Base-by-base conservation (phyloP, 30 jellyfish, hydroid and myxozoan genomes). In the Chrysaora quinquecirrha region DNA sequence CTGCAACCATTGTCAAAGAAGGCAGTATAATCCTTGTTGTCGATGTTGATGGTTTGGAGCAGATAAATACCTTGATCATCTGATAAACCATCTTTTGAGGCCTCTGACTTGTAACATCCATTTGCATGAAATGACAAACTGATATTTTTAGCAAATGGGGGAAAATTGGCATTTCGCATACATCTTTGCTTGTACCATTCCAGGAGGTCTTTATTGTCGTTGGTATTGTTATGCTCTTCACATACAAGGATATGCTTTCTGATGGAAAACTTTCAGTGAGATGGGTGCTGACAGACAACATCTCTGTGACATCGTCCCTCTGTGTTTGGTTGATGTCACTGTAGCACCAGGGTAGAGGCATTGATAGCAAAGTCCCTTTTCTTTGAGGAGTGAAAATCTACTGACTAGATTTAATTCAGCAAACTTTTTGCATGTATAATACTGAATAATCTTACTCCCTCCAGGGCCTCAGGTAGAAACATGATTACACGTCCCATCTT, bases 301-400 rank as follows among this genome's bases (percentile, higher is more conserved):
- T 7, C 30, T 16, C 19, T 73, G 85, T 10, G 77, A 73, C 11
- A 12, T 6, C 32, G 46, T 47, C 19, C 46, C 85, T 48, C 29
- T 43, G 75, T 73, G 85, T 38, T 48, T 35, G 16, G 75, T 70
- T 1, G 21, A 23, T 0, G 74, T 23, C 33, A 20, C 52, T 20
- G 22, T 35, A n/a, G 79, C 85, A 3, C 78, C 85, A 28, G 85
- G 81, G 50, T 20, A 73, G n/a, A 43, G 47, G 74, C 85, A 73
- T 48, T 73, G 78, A 73, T 34, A 48, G 50, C 79, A 73, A 29
- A 11, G 52, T 73, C 85, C 85, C 85, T 73, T 69, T 25, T 20
- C 82, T 35, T 35, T 69, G 72, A 69, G 73, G 31, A 69, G 30
- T 16, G 82, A 25, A 46, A 69, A 69, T 25, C 82, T 48, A 69